Conservation (phyloP, 2,888 invertebrate species). For the Thalpophila matura region DNA sequence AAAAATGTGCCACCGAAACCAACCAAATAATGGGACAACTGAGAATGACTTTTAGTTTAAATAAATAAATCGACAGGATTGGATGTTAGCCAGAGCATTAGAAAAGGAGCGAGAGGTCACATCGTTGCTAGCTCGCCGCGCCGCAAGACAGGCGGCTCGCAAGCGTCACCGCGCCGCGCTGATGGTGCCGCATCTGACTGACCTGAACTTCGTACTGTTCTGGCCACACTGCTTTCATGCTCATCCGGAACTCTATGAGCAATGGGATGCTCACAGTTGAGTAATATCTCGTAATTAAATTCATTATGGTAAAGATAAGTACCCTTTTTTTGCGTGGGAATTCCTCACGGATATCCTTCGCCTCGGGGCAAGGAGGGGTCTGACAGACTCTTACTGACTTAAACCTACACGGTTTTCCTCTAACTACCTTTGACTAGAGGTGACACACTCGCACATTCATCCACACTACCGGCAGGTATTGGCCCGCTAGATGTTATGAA, state of each 20-base stretch:
- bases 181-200: conserved; percentile 77
- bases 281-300: conserved; percentile 23
- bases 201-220: conserved; percentile 82
- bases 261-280: conserved; percentile 83
- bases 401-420: too few relatives aligned
- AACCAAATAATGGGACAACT: too few relatives aligned
- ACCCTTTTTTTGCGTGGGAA: too few relatives aligned
- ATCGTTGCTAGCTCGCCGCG: conserved; percentile 50
- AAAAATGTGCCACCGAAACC: too few relatives aligned
- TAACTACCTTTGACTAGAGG: too few relatives aligned
- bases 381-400: too few relatives aligned
- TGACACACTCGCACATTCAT: too few relatives aligned
- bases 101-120: conserved; percentile 67
- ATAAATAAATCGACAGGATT: conserved; percentile 65
- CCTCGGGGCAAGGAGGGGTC: too few relatives aligned
- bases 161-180: conserved; percentile 82
- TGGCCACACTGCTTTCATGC: conserved; percentile 84
- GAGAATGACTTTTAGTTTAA: not conserved
- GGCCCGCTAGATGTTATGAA: too few relatives aligned
- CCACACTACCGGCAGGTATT: too few relatives aligned
- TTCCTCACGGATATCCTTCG: too few relatives aligned
- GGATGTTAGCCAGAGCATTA: conserved; percentile 63
- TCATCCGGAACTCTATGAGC: conserved; percentile 83
- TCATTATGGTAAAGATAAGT: too few relatives aligned
- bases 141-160: conserved; percentile 75